These are phyloP conservation scores for Oreochromis tanganicae DNA, from an alignment of 2,113 vertebrate species.

Conservation along the genomic window DNA sequence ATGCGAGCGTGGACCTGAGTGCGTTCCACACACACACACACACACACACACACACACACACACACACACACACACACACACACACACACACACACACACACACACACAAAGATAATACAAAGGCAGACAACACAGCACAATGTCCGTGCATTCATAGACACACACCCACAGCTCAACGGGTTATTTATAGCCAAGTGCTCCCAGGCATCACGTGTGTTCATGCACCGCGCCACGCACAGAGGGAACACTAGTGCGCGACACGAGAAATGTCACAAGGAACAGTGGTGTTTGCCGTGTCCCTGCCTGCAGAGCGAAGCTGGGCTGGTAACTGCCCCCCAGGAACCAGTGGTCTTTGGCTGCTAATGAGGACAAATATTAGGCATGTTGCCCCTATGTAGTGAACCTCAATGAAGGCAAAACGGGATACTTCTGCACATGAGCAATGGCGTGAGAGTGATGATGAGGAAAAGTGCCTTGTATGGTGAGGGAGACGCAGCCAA, in stretches of 20 bases:
- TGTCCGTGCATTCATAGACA: not conserved
- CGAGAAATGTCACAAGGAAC: conserved; percentile 59
- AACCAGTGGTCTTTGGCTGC: conserved; percentile 38
- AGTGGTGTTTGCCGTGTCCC: not conserved
- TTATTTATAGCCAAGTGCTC: conserved; percentile 53
- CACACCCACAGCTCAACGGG: conserved; percentile 19
- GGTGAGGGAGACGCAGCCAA: not conserved
- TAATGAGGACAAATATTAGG: conserved; percentile 39
- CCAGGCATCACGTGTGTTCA: conserved; percentile 41
- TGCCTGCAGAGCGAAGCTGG: not conserved
- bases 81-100: not conserved
- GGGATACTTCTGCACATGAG: not conserved
- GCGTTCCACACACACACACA: no score
- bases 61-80: no score
- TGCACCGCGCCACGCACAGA: not conserved
- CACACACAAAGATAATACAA: not conserved
- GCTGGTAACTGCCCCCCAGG: conserved; percentile 30
- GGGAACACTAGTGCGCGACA: conserved; percentile 40
- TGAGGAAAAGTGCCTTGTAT: not conserved
- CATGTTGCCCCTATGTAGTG: not conserved
- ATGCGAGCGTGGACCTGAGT: no score
- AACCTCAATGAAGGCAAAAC: not conserved
- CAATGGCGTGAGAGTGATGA: not conserved
- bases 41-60: no score
- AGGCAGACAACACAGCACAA: not conserved